Evolutionary conservation across 1,140 invertebrate species (phyloP).

Genomic region (Cotesia vestalis): DNA sequence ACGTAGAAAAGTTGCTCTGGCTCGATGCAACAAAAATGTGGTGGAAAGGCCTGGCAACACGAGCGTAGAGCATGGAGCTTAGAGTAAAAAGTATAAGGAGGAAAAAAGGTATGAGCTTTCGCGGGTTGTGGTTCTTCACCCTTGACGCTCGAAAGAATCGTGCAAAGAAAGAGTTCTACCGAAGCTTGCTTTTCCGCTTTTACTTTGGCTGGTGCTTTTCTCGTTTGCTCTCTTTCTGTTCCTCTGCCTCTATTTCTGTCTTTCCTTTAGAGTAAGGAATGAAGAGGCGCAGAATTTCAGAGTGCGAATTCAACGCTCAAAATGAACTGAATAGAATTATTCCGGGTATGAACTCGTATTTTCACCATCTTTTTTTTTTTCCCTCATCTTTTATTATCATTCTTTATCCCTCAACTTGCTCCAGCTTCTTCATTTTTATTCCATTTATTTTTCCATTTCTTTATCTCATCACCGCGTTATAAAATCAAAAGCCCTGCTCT

Average conservation of each 20-base stretch:
- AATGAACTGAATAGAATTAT: constrained; percentile 24
- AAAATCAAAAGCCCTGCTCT: background rate
- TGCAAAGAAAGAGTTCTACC: too few species aligned
- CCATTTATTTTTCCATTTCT: background rate
- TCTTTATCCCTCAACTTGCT: too few species aligned
- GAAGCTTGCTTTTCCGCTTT: too few species aligned
- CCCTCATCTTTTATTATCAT: background rate
- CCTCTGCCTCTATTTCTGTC: background rate
- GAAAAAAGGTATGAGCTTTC: too few species aligned
- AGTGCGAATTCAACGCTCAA: constrained; percentile 15
- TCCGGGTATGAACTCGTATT: constrained; percentile 22
- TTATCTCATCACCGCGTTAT: constrained; percentile 1
- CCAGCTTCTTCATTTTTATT: background rate
- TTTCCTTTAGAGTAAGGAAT: background rate
- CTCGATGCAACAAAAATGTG: too few species aligned
- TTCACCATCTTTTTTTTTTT: constrained; percentile 15
- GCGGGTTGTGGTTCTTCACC: too few species aligned
- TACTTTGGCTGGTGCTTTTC: too few species aligned
- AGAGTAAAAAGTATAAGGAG: too few species aligned
- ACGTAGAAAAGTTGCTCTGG: too few species aligned
- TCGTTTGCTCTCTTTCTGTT: background rate
- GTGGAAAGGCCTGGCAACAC: too few species aligned
- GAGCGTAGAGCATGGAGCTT: too few species aligned
- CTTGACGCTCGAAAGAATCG: too few species aligned
- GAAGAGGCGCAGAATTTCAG: constrained; percentile 17